Conservation (phyloP, 2,888 invertebrate species). For the Acanthococcus lagerstroemiae region DNA sequence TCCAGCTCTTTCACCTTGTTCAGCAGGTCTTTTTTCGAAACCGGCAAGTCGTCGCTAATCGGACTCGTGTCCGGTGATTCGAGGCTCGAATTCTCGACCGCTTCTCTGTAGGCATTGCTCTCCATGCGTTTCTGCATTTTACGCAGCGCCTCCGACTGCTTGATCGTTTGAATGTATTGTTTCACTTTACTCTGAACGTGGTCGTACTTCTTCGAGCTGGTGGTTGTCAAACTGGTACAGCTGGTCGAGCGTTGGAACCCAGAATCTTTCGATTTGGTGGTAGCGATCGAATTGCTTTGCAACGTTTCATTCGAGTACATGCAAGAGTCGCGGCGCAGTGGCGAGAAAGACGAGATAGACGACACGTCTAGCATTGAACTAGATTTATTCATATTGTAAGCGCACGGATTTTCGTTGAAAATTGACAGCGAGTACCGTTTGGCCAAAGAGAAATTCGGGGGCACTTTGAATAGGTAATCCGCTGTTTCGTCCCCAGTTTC, state of each 20-base stretch:
- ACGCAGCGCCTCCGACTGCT: slow-evolving; percentile 34
- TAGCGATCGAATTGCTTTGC: slow-evolving; percentile 34
- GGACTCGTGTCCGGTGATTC: slow-evolving; percentile 10
- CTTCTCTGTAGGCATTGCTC: background rate
- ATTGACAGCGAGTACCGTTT: slow-evolving; percentile 18
- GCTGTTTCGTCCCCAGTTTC: background rate
- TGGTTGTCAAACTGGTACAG: slow-evolving; percentile 36
- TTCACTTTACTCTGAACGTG: slow-evolving; percentile 39
- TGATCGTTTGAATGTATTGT: slow-evolving; percentile 38
- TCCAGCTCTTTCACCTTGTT: slow-evolving; percentile 22
- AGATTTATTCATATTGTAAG: slow-evolving; percentile 32
- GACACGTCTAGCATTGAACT: slow-evolving; percentile 36
- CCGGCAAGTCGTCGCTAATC: background rate
- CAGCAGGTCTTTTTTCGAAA: slow-evolving; percentile 23
- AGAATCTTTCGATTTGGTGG: slow-evolving; percentile 36
- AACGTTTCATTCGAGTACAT: slow-evolving; percentile 34
- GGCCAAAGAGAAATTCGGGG: background rate
- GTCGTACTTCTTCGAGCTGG: slow-evolving; percentile 36
- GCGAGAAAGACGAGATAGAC: slow-evolving; percentile 33
- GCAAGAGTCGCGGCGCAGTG: slow-evolving; percentile 31
- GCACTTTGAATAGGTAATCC: slow-evolving; percentile 19
- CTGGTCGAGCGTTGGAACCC: slow-evolving; percentile 37
- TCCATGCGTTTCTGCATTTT: slow-evolving; percentile 30
- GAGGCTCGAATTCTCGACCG: background rate
- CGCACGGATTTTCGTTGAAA: background rate